Evolutionary conservation across 1,140 invertebrate genomes (phyloP), one percentile per base, ranked within the genome.

Genomic region (Caenorhabditis remanei): DNA sequence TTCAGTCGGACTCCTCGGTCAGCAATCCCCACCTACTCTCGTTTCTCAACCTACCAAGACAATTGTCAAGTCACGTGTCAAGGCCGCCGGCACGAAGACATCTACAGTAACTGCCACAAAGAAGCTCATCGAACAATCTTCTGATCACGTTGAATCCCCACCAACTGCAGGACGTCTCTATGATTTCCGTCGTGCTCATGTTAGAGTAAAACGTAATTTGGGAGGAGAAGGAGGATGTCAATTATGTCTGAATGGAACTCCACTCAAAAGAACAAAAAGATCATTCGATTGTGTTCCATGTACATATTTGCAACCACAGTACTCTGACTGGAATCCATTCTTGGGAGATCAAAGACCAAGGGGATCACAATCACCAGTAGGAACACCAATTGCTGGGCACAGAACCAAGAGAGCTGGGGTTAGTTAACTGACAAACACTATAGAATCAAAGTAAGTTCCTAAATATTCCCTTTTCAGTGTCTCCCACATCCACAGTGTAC

Each of bases 401-500:
- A 55, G 88, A 50, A 85, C 79, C 9, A 89, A 90, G 84, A 83
- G 90, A 50, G 83, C 89, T 75, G 89, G 87, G 53, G 86, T 86
- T 21, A 86, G 85, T 53, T 53, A 11, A 16, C 16, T 16, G 11
- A 53, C 50, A 32, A 32, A 32, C 32, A 32, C 32, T 32, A 32
- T 32, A 32, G 32, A 32, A 32, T 32, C 32, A n/a, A n/a, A n/a
- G n/a, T n/a, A n/a, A n/a, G n/a, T n/a, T n/a, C n/a, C 1, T 32
- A 32, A 46, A 75, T 40, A 14, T 5, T 75, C 16, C 0, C 7
- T 6, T 55, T 87, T 19, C 75, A 87, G n/a, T 90, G 89, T 53
- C 85, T 90, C 19, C 89, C 89, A 5, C 86, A 90, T 55, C 89
- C 89, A 9, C 63, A 86, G n/a, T 90, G 89, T 55, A 75, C 85